Evolutionary conservation across 2,113 vertebrate genomes (phyloP).

Genomic region (Diadophis punctatus): DNA sequence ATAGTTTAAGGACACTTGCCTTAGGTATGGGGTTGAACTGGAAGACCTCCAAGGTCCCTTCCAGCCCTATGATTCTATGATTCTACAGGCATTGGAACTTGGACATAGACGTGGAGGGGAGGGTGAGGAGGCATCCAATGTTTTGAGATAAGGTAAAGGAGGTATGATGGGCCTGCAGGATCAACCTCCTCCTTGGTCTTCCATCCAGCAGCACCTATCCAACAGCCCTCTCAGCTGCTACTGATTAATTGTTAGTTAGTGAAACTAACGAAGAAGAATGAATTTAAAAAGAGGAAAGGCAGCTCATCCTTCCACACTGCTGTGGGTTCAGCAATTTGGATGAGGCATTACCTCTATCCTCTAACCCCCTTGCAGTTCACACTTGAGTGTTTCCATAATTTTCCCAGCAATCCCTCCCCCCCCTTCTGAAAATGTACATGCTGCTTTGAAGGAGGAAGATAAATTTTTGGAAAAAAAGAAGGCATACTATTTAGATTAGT

Average conservation of each 20-base stretch:
- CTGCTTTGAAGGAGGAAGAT: background rate
- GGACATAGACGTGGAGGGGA: background rate
- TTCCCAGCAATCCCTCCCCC: background rate
- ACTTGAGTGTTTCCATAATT: background rate
- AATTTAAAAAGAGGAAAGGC: background rate
- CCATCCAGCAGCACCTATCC: background rate
- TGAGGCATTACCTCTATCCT: background rate
- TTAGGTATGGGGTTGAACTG: background rate
- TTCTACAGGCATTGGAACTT: background rate
- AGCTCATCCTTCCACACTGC: background rate
- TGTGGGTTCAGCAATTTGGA: background rate
- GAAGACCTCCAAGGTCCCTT: background rate
- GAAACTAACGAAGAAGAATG: background rate
- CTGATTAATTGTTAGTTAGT: background rate
- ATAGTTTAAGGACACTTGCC: background rate
- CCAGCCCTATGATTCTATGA: background rate
- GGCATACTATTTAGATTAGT: background rate
- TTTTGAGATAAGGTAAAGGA: background rate
- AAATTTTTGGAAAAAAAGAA: background rate
- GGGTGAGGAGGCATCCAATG: background rate
- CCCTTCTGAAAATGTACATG: background rate
- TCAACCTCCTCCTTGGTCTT: background rate
- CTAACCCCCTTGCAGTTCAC: background rate
- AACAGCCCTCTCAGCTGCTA: background rate
- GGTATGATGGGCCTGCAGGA: background rate